Base-by-base conservation (phyloP, 2,113 vertebrate genomes). In the Poeciliopsis turrubarensis region DNA sequence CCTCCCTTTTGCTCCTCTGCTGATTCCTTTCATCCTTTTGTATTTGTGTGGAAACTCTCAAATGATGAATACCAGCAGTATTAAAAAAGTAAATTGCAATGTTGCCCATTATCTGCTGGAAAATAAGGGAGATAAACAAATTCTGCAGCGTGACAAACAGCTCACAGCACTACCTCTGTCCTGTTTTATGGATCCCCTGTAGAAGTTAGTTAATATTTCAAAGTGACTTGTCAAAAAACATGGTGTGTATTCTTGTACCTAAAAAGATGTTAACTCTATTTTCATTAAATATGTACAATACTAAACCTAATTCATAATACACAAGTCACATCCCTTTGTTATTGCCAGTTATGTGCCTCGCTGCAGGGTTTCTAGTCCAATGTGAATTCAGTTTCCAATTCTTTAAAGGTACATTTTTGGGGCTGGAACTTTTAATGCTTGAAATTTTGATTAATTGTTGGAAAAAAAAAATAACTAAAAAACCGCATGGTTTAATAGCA, bases 21-120 rank as follows among this genome's bases (percentile, higher is more conserved):
- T 39, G 64, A 51, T 44, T 84, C 72, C 61, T 87, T 86, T 91
- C 81, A 87, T 90, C 80, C 80, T 78, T 54, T 8, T 65, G 57
- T 71, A 82, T 86, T 67, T 34, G 86, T 74, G 85, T 17, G 80
- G 71, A 83, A 84, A 79, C 68, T 76, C 79, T 77, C 22, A 70
- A 47, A 81, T 12, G 25, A 67, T 72, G 72, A 72, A 78, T 61
- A 75, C 27, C 68, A 76, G 37, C 78, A 61, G 37, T 41, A 57
- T 82, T 85, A 60, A 73, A 80, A 86, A 61, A 51, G 44, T 41
- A 7, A 67, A 65, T 69, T 65, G 84, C 44, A 68, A 44, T 63
- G 32, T 14, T 31, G 73, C 13, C 32, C 57, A 73, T 41, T 26
- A 34, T 78, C 44, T 72, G 26, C 9, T 73, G 27, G 47, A 72